Conservation (phyloP, 2,113 vertebrate genomes). For the Lampris incognitus region DNA sequence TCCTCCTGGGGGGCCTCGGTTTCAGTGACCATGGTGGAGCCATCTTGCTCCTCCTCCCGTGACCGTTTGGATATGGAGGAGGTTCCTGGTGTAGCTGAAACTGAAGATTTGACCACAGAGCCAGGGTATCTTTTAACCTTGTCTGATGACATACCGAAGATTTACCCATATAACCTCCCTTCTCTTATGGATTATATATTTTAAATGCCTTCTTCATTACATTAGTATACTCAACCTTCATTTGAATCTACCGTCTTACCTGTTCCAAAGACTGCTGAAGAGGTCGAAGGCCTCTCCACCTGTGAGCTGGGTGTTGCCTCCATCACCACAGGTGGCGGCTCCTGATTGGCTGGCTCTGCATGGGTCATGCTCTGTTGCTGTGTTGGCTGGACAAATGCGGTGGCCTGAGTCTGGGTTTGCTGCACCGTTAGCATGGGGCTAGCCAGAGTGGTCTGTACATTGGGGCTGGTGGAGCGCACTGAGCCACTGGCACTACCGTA, state of each 20-base stretch:
- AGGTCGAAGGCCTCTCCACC: constrained; percentile 92
- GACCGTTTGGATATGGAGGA: constrained; percentile 90
- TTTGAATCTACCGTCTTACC: constrained; percentile 76
- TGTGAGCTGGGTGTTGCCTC: constrained; percentile 91
- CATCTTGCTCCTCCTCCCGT: constrained; percentile 93
- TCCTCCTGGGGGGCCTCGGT: constrained; percentile 88
- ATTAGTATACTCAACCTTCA: no score
- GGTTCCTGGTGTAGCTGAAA: constrained; percentile 92
- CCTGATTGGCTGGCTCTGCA: constrained; percentile 89
- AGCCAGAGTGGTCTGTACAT: constrained; percentile 90
- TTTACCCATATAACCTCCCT: no score
- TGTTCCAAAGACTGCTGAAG: constrained; percentile 91
- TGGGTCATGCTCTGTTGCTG: constrained; percentile 92
- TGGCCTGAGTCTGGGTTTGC: constrained; percentile 91
- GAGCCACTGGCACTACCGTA: constrained; percentile 96
- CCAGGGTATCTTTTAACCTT: not conserved
- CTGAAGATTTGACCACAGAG: constrained; percentile 67
- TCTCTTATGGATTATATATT: no score
- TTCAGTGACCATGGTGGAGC: constrained; percentile 78
- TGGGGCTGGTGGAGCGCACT: constrained; percentile 96
- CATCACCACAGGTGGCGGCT: constrained; percentile 84
- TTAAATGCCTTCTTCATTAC: no score
- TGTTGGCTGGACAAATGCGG: constrained; percentile 97
- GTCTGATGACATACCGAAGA: not conserved
- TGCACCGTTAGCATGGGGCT: constrained; percentile 90